Percentiles rank a stretch among this genome's conserved stretches.
Conservation (phyloP, 2,888 invertebrate species). For the Chymomyza fuscimana region DNA sequence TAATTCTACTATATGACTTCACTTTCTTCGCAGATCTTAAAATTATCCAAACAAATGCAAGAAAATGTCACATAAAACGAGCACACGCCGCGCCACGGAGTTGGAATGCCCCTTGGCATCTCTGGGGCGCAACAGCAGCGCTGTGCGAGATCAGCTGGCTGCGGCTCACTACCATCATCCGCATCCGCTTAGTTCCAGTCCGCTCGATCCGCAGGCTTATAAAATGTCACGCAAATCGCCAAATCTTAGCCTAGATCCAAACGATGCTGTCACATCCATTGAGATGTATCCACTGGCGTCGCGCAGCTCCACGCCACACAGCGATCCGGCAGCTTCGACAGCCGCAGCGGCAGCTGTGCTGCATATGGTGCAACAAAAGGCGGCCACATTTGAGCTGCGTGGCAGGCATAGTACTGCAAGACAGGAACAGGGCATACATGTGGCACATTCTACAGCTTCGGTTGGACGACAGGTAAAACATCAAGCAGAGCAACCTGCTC, state of each 20-base stretch:
- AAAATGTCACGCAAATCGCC: conserved; percentile 80
- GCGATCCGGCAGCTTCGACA: conserved; percentile 37
- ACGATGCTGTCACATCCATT: conserved; percentile 73
- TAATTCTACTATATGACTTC: neutral
- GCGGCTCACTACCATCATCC: conserved; percentile 77
- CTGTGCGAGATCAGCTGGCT: conserved; percentile 73
- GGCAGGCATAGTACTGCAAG: conserved; percentile 44
- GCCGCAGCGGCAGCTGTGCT: conserved; percentile 52
- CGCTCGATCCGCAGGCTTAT: conserved; percentile 80
- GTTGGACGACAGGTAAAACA: conserved; percentile 65
- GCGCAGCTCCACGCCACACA: conserved; percentile 54
- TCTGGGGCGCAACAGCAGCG: conserved; percentile 80
- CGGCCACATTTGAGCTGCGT: conserved; percentile 75
- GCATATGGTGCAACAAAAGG: conserved; percentile 72
- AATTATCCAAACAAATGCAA: neutral
- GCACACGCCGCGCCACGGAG: conserved; percentile 65
- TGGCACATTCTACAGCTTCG: conserved; percentile 66
- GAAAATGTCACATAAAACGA: conserved; percentile 78
- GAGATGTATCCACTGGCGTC: conserved; percentile 60
- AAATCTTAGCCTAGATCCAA: conserved; percentile 75
- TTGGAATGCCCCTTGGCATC: conserved; percentile 83
- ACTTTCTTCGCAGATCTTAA: neutral
- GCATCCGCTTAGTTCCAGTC: conserved; percentile 80
- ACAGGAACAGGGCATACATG: conserved; percentile 45
- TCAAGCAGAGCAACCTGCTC: conserved; percentile 45